Percentiles rank a stretch among this genome's conserved stretches.
Conservation (phyloP, 2,797 vertebrate genomes). For the Sebastes nivosus region DNA sequence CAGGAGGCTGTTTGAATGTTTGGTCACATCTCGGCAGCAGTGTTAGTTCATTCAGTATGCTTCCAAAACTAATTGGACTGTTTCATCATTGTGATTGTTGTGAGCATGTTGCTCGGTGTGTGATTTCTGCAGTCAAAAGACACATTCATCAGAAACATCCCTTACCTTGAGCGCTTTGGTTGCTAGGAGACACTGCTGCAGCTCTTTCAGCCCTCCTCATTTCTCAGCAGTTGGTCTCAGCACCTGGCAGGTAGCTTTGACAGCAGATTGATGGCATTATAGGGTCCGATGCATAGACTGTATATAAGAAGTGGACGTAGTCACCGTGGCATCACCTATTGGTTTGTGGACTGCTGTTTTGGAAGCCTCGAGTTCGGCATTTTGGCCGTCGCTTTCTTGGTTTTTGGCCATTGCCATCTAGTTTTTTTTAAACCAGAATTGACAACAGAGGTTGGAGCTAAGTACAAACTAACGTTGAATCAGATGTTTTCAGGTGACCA, state of each 20-base stretch:
- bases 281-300: background rate
- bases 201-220: background rate
- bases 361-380: no score
- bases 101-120: background rate
- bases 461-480: no score
- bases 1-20: background rate
- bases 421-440: no score
- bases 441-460: no score
- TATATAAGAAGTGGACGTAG: no score
- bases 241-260: background rate
- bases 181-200: conserved; percentile 23
- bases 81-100: background rate
- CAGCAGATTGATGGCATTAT: background rate
- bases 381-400: no score
- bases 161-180: background rate
- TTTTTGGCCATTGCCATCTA: no score
- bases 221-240: background rate
- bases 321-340: no score
- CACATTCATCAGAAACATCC: background rate
- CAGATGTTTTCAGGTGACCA: no score
- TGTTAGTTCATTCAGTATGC: background rate
- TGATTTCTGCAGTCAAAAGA: background rate
- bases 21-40: background rate
- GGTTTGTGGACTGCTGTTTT: no score
- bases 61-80: background rate